A percentile compares a stretch with the other conserved stretches of the same genome.
Conservation (phyloP, 2,113 vertebrate species). For the Sylvietta virens region DNA sequence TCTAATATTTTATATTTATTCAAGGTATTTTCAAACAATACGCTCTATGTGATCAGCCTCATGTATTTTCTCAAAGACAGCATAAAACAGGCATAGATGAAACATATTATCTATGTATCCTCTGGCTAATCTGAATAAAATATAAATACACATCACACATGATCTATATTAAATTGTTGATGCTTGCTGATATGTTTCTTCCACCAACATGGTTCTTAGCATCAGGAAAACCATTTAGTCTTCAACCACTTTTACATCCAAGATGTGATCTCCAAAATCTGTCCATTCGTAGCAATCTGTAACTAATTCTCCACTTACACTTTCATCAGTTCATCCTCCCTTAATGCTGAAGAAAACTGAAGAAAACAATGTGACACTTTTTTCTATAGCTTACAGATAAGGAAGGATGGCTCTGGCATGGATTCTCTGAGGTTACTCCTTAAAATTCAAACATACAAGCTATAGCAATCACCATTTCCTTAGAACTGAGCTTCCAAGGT, state of each 20-base stretch:
- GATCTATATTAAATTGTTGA: background rate
- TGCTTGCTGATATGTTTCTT: background rate
- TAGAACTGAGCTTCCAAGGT: background rate
- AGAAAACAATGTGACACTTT: background rate
- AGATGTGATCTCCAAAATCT: background rate
- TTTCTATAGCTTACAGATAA: background rate
- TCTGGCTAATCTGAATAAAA: background rate
- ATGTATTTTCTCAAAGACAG: background rate
- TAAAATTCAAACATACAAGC: background rate
- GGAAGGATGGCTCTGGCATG: background rate
- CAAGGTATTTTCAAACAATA: background rate
- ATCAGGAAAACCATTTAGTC: background rate
- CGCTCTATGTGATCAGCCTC: background rate
- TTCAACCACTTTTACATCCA: background rate
- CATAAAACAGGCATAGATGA: background rate
- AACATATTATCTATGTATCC: background rate
- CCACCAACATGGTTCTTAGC: background rate
- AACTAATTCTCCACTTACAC: background rate
- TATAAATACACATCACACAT: background rate
- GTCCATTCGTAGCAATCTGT: background rate
- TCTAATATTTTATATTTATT: background rate
- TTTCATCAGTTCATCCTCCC: background rate
- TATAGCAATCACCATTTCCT: background rate
- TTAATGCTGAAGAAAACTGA: background rate
- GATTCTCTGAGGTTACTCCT: background rate